These are phyloP conservation scores for Microtus richardsoni DNA, from an alignment of 2,113 vertebrate genomes.

Conservation along the genomic window DNA sequence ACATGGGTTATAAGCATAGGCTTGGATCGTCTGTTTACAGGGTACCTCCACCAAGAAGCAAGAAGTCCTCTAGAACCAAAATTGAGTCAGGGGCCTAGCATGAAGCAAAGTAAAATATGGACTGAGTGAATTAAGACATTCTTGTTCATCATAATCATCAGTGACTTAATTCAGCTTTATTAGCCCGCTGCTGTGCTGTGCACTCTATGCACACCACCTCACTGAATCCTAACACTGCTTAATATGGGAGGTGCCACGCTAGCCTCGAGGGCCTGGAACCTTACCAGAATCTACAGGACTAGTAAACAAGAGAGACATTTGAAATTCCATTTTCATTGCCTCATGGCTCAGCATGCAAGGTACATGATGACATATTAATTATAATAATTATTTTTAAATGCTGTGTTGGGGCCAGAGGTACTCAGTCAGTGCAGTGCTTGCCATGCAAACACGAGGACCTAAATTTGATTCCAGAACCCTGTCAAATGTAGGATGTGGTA, in stretches of 20 bases:
- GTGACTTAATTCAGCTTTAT: neutral
- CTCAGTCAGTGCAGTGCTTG: neutral
- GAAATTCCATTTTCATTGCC: neutral
- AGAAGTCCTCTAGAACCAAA: neutral
- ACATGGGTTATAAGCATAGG: neutral
- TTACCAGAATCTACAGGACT: neutral
- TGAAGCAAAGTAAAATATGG: neutral
- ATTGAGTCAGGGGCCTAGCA: neutral
- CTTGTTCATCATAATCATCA: neutral
- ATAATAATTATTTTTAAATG: neutral
- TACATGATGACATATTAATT: neutral
- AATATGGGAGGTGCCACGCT: fast-evolving
- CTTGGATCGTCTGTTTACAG: neutral
- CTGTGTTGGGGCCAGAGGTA: neutral
- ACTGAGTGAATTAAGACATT: neutral
- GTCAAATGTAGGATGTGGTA: neutral
- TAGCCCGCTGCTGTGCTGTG: neutral
- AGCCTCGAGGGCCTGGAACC: neutral
- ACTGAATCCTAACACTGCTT: neutral
- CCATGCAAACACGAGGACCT: neutral
- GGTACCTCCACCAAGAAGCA: neutral
- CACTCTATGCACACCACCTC: neutral
- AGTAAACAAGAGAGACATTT: neutral
- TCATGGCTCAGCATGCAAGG: neutral
- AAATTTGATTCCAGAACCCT: neutral